phyloP scores from a whole-genome alignment of 2,113 vertebrate genomes.

The Aepyceros melampus region DNA sequence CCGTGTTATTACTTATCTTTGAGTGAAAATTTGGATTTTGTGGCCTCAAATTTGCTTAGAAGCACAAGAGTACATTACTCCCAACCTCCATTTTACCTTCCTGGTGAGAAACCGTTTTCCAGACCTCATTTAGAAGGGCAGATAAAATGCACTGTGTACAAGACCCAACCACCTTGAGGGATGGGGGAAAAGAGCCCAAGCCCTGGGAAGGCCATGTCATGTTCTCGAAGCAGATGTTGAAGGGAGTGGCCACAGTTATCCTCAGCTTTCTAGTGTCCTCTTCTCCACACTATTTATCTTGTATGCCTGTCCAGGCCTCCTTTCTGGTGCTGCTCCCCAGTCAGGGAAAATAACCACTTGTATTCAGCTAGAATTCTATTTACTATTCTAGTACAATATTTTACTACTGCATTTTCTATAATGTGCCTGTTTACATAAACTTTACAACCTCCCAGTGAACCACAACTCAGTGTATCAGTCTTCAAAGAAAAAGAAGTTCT shows the following conservation, averaged over 20 bases:
- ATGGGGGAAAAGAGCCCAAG: neutral
- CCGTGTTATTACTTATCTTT: neutral
- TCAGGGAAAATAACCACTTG: neutral
- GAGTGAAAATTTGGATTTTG: neutral
- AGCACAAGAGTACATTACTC: neutral
- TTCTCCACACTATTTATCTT: neutral
- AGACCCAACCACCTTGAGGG: neutral
- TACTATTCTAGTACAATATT: neutral
- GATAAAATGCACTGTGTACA: neutral
- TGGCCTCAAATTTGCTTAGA: neutral
- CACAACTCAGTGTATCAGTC: neutral
- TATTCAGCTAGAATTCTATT: neutral
- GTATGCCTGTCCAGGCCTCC: neutral
- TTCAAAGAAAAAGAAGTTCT: neutral
- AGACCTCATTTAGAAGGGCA: neutral
- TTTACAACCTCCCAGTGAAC: neutral
- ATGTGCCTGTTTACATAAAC: neutral
- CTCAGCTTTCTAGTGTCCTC: neutral
- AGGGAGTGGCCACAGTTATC: fast-evolving
- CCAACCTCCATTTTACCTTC: neutral
- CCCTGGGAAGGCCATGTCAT: neutral
- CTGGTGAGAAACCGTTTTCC: neutral
- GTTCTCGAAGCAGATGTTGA: neutral
- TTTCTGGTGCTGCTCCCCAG: neutral
- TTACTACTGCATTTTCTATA: neutral